A percentile compares a stretch with the other conserved stretches of the same genome.
These are phyloP conservation scores for Spea hammondii DNA, from an alignment of 2,797 vertebrate genomes.

Conservation along the genomic window DNA sequence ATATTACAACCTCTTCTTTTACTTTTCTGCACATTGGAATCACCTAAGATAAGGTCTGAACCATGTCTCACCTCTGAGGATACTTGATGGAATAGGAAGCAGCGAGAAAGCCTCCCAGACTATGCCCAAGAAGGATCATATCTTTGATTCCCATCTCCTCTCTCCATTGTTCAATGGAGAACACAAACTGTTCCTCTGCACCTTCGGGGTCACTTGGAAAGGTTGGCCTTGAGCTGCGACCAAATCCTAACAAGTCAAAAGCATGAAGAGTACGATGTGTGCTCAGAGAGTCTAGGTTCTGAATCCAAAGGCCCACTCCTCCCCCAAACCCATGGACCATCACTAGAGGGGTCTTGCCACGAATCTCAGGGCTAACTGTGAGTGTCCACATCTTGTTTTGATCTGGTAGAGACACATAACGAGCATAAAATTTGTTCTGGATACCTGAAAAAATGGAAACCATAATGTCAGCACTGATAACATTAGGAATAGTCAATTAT, in stretches of 20 bases:
- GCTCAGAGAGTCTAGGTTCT: constrained; percentile 80
- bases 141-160: constrained; percentile 73
- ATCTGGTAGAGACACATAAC: constrained; percentile 82
- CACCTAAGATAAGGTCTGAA: background rate
- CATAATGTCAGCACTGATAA: too few relatives aligned
- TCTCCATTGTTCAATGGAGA: constrained; percentile 76
- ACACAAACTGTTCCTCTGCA: constrained; percentile 78
- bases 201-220: constrained; percentile 75
- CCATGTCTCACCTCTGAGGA: constrained; percentile 75
- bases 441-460: constrained; percentile 69
- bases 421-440: constrained; percentile 80
- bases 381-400: constrained; percentile 86
- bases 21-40: background rate
- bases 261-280: constrained; percentile 70
- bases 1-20: background rate
- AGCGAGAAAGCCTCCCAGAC: constrained; percentile 79
- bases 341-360: constrained; percentile 76
- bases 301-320: constrained; percentile 86
- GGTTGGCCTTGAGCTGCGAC: constrained; percentile 80
- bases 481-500: too few relatives aligned
- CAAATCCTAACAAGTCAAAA: constrained; percentile 88
- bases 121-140: constrained; percentile 84
- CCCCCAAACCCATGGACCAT: constrained; percentile 92
- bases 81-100: constrained; percentile 80
- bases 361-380: constrained; percentile 68